These are phyloP conservation scores for Hycleus cichorii DNA, from an alignment of 1,140 invertebrate genomes.

Conservation along the genomic window DNA sequence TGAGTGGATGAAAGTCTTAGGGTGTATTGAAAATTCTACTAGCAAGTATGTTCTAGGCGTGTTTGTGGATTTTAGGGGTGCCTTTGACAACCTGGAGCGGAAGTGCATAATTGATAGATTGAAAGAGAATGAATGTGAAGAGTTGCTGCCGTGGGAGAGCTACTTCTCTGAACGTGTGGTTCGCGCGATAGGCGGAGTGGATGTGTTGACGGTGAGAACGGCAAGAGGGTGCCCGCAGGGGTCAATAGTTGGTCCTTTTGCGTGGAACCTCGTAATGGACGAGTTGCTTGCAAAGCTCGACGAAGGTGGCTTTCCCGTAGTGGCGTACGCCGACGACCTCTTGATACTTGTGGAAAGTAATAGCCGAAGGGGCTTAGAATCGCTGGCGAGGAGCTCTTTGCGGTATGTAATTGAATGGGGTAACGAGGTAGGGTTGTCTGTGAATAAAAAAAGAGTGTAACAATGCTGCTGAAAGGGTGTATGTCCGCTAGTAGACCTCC, in stretches of 20 bases:
- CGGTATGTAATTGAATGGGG: conserved; percentile 23
- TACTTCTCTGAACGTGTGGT: neutral
- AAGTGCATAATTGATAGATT: conserved; percentile 27
- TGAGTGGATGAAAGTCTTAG: conserved; percentile 16
- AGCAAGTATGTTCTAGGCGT: conserved; percentile 28
- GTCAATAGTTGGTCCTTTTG: conserved; percentile 22
- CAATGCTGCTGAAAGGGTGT: neutral
- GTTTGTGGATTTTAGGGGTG: conserved; percentile 42
- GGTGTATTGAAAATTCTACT: conserved; percentile 13
- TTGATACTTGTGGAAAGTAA: neutral
- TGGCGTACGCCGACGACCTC: neutral
- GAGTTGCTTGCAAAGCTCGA: neutral
- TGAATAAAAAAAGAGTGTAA: conserved; percentile 7
- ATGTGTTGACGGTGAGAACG: too few species aligned
- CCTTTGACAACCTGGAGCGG: conserved; percentile 42
- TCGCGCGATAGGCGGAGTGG: neutral
- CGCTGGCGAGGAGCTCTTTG: neutral
- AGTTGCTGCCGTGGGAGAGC: neutral
- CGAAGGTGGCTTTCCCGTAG: neutral
- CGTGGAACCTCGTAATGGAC: conserved; percentile 16
- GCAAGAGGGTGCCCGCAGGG: conserved; percentile 23
- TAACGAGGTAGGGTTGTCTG: neutral
- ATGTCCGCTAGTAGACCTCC: neutral
- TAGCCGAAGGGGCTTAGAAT: conserved; percentile 25
- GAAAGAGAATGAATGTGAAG: neutral